Percentiles rank a stretch among this genome's conserved stretches.
Conservation (phyloP, 2,888 invertebrate genomes). For the Strigamia transsilvanica region DNA sequence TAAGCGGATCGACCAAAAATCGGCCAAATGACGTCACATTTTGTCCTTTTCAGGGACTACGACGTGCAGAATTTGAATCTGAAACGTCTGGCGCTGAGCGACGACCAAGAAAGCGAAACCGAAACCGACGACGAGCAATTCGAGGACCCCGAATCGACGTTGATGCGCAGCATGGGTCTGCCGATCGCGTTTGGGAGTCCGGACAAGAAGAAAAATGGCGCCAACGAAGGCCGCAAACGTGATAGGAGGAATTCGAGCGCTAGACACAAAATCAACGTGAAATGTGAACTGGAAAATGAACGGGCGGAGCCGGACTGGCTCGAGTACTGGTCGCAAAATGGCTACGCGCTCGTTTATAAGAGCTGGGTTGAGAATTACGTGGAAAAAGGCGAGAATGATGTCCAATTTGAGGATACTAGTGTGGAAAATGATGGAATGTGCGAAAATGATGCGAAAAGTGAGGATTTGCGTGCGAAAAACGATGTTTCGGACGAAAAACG, state of each 20-base stretch:
- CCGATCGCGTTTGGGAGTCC: slow-evolving; percentile 28
- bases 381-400: neutral
- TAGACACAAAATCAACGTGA: neutral
- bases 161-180: slow-evolving; percentile 23
- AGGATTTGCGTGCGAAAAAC: too few relatives aligned
- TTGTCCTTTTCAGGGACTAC: neutral
- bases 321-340: slow-evolving; percentile 23
- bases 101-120: neutral
- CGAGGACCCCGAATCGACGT: neutral
- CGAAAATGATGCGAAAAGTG: too few relatives aligned
- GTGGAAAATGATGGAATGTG: too few relatives aligned
- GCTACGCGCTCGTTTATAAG: neutral
- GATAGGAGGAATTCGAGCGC: neutral
- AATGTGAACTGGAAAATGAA: neutral
- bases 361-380: slow-evolving; percentile 35
- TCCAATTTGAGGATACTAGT: neutral
- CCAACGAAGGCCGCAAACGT: neutral
- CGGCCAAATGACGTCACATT: neutral
- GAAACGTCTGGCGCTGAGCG: neutral
- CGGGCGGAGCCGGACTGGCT: neutral
- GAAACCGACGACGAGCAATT: neutral
- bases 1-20: neutral
- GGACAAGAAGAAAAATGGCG: neutral
- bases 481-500: too few relatives aligned
- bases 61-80: neutral